phyloP scores from a whole-genome alignment of 2,888 invertebrate genomes.

The Antheraea assamensis region DNA sequence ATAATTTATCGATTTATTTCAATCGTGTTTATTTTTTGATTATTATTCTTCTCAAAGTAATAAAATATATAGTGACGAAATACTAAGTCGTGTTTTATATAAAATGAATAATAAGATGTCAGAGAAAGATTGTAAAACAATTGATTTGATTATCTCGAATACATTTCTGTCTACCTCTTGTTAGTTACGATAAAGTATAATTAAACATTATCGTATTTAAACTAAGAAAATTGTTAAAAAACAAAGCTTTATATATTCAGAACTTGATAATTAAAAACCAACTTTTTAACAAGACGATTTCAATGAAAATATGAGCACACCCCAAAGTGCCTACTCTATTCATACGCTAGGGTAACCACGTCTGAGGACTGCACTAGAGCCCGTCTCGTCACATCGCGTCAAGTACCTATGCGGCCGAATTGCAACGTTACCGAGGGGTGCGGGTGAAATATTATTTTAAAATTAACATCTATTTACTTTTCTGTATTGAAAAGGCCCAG shows the following conservation, averaged over 20 bases:
- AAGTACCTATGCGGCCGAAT: background rate
- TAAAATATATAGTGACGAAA: too few species aligned
- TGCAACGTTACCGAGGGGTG: background rate
- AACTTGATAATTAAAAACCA: background rate
- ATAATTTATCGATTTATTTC: too few species aligned
- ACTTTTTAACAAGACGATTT: background rate
- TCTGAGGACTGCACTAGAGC: conserved; percentile 18
- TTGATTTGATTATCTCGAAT: background rate
- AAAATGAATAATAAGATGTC: too few species aligned
- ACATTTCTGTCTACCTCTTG: background rate
- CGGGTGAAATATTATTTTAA: background rate
- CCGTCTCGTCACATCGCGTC: conserved; percentile 11
- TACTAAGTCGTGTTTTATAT: too few species aligned
- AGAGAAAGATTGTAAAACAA: background rate
- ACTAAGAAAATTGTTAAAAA: background rate
- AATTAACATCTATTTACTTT: background rate
- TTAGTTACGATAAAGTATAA: background rate
- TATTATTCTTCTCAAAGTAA: too few species aligned
- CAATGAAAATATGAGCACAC: conserved; percentile 1
- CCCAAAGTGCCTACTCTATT: background rate
- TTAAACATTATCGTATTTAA: background rate
- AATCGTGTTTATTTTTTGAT: too few species aligned
- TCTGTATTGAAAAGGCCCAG: background rate
- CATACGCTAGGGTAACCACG: conserved; percentile 20
- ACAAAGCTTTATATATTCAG: background rate